phyloP scores from a whole-genome alignment of 2,113 vertebrate genomes.

The Baryphthengus martii region DNA sequence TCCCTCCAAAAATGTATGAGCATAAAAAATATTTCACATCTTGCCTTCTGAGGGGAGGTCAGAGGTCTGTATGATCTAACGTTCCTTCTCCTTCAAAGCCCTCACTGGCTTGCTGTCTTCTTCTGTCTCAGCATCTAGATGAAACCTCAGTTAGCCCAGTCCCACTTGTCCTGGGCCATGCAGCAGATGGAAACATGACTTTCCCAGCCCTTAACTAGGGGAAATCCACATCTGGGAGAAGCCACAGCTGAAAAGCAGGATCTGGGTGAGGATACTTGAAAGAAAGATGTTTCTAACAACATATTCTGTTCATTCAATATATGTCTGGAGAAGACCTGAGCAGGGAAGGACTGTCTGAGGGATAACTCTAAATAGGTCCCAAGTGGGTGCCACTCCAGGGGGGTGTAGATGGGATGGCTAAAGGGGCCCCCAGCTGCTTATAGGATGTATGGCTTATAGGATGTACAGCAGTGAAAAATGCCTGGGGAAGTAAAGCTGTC shows the following conservation, averaged over 20 bases:
- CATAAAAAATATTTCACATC: background rate
- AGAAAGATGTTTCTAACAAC: background rate
- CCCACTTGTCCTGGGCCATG: fast-evolving
- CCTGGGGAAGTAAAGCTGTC: background rate
- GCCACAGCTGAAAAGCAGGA: background rate
- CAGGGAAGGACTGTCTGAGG: background rate
- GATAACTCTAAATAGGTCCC: background rate
- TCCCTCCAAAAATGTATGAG: background rate
- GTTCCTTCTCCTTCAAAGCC: background rate
- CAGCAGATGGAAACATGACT: background rate
- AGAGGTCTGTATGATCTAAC: background rate
- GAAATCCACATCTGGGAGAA: background rate
- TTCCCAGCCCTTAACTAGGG: background rate
- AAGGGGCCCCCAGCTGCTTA: background rate
- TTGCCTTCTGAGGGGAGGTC: background rate
- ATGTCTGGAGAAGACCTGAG: background rate
- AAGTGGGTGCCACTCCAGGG: background rate
- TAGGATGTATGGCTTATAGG: background rate
- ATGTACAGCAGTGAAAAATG: background rate
- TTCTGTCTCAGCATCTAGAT: background rate
- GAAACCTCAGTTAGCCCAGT: background rate
- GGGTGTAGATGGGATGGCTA: background rate
- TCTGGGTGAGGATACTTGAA: background rate
- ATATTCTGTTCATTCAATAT: background rate
- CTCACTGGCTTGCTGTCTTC: background rate